Conservation (phyloP, 2,113 vertebrate genomes). For the Pelobates fuscus region DNA sequence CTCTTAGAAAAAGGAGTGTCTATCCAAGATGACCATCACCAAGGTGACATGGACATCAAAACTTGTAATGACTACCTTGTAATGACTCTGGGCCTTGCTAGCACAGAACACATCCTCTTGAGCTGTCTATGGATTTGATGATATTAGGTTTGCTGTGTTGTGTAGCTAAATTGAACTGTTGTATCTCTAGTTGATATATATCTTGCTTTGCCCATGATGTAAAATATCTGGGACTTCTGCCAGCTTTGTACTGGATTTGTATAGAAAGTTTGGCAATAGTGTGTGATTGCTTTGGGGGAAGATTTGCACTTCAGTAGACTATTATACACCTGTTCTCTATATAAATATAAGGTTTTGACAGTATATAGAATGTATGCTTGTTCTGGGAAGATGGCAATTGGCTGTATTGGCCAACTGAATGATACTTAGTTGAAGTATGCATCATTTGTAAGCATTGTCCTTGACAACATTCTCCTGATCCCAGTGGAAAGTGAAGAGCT, state of each 20-base stretch:
- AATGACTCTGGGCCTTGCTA: too few relatives aligned
- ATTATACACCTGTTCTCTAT: conserved; percentile 35
- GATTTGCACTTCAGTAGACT: conserved; percentile 31
- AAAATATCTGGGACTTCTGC: conserved; percentile 34
- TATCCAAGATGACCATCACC: too few relatives aligned
- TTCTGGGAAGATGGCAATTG: conserved; percentile 36
- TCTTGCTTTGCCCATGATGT: conserved; percentile 25
- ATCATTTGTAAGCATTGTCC: conserved; percentile 38
- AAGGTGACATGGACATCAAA: too few relatives aligned
- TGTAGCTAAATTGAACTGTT: conserved; percentile 40
- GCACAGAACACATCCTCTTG: background rate
- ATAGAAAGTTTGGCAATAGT: conserved; percentile 37
- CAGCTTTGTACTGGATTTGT: conserved; percentile 19
- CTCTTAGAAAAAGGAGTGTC: too few relatives aligned
- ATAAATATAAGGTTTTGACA: conserved; percentile 48
- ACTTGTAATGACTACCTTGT: too few relatives aligned
- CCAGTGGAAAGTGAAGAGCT: conserved; percentile 21
- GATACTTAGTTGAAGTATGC: conserved; percentile 26
- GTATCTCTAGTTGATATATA: conserved; percentile 45
- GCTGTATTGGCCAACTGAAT: conserved; percentile 20
- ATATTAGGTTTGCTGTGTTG: conserved; percentile 17
- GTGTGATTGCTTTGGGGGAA: conserved; percentile 46
- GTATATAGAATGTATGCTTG: conserved; percentile 37
- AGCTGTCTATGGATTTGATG: background rate
- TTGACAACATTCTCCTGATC: conserved; percentile 26